Conservation (phyloP, 2,113 vertebrate genomes). For the Trematocara macrostoma region DNA sequence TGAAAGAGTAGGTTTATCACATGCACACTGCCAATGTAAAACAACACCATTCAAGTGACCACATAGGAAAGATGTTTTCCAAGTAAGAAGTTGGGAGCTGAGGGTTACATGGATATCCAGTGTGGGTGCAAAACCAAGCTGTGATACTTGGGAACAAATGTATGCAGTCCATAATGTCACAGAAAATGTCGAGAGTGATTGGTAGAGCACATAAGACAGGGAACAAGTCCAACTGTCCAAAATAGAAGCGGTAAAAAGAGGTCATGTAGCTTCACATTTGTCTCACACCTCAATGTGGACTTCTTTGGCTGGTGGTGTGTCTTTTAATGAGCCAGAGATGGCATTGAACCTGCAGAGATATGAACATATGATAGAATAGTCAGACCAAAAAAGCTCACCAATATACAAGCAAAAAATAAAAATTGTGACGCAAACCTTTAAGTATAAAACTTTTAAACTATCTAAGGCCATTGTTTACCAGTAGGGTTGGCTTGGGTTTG, state of each 20-base stretch:
- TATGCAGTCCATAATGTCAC: neutral
- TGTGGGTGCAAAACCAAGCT: neutral
- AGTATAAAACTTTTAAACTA: neutral
- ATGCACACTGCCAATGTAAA: neutral
- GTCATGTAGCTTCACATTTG: neutral
- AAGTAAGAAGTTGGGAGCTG: neutral
- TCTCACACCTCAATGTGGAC: slow-evolving; percentile 58
- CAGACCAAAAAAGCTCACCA: neutral
- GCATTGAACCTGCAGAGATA: slow-evolving; percentile 57
- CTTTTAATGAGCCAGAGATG: slow-evolving; percentile 55
- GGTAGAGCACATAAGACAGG: neutral
- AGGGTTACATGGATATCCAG: neutral
- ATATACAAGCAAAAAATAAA: neutral
- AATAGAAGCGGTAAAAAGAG: neutral
- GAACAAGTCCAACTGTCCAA: slow-evolving; percentile 14
- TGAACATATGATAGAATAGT: neutral
- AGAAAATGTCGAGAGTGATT: slow-evolving; percentile 21
- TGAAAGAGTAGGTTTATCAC: neutral
- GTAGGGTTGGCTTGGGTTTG: neutral
- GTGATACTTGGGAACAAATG: neutral
- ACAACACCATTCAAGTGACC: neutral
- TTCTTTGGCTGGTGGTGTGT: slow-evolving; percentile 37
- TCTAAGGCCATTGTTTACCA: neutral
- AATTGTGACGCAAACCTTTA: neutral
- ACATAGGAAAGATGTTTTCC: neutral